Percentiles rank a stretch among this genome's conserved stretches.
Conservation (phyloP, 2,113 vertebrate species). For the Menura novaehollandiae region DNA sequence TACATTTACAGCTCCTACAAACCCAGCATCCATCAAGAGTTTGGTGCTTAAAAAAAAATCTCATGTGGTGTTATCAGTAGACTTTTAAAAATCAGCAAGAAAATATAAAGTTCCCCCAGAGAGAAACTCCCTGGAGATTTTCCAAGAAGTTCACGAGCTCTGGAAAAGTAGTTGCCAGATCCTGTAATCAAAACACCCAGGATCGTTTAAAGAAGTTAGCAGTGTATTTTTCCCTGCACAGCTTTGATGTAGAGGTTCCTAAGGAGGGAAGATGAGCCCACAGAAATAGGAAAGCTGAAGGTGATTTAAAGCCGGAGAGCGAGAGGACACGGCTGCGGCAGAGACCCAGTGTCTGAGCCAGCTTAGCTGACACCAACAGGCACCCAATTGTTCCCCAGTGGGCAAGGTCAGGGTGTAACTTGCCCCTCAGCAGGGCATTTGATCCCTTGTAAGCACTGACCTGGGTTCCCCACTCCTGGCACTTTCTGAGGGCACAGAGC, state of each 20-base stretch:
- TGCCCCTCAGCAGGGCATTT: not conserved
- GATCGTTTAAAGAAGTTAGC: not conserved
- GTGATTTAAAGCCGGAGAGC: constrained; percentile 29
- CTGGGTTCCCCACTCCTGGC: not conserved
- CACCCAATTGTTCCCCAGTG: accelerated
- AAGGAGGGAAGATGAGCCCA: not conserved
- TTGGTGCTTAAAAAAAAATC: not conserved
- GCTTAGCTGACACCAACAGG: not conserved
- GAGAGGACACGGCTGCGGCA: not conserved
- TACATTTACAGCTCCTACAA: constrained; percentile 56
- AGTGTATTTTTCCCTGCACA: not conserved
- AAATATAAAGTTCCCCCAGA: constrained; percentile 55
- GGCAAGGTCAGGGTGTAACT: not conserved
- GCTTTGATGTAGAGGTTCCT: constrained; percentile 38
- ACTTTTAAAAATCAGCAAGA: constrained; percentile 30
- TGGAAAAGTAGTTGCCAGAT: constrained; percentile 39
- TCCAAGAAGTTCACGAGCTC: constrained; percentile 37
- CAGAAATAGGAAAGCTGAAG: not conserved
- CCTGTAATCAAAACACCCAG: not conserved
- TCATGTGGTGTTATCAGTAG: not conserved
- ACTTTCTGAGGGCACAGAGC: not conserved
- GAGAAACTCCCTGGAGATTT: constrained; percentile 40
- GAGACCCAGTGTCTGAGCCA: not conserved
- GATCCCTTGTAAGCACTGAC: not conserved
- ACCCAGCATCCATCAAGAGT: constrained; percentile 58